Base-by-base conservation (phyloP, 1,140 invertebrate genomes). In the Eurytemora carolleeae region DNA sequence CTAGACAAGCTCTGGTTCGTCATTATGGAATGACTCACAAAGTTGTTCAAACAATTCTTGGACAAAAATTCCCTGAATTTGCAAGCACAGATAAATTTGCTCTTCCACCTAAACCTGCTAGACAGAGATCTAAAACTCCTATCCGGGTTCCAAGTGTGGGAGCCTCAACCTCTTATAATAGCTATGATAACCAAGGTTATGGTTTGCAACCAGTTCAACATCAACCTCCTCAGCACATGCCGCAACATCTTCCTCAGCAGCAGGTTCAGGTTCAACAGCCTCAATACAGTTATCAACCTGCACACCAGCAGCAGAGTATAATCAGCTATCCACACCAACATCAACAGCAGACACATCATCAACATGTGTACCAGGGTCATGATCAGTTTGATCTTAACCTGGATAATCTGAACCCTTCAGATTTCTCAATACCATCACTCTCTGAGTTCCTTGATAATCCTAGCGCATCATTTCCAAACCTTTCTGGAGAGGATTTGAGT, bases 1-100 rank as follows among this genome's bases (percentile, higher is more conserved):
- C 53, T n/a, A 57, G 26, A 12, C 53, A 56, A 18, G 17, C 21
- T 23, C 25, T 62, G 52, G 20, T 62, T 18, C 1, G 60, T 3
- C 60, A 62, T 23, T 57, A 57, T 31, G 60, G 60, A 23, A 62
- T 62, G 60, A 57, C 53, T 12, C 60, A 62, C 24, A 56, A 53
- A 24, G 52, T 62, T 19, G 24, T 62, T 22, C 16, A 21, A 2
- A 53, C 57, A 19, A 19, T 62, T n/a, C 54, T 62, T 15, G 54
- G 24, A 57, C 18, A 19, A 21, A 16, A 22, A 19, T 22, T 56
- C 3, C 59, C 59, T 2, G 59, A 53, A 15, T 60, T 44, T 53
- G 20, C 23, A n/a, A n/a, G 7, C 7, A 44, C 31, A 12, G 31
- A 44, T n/a, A 44, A 44, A 44, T 44, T 44, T 44, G 31, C 31